Conservation (phyloP, 2,888 invertebrate species). For the Conchocele bisecta region DNA sequence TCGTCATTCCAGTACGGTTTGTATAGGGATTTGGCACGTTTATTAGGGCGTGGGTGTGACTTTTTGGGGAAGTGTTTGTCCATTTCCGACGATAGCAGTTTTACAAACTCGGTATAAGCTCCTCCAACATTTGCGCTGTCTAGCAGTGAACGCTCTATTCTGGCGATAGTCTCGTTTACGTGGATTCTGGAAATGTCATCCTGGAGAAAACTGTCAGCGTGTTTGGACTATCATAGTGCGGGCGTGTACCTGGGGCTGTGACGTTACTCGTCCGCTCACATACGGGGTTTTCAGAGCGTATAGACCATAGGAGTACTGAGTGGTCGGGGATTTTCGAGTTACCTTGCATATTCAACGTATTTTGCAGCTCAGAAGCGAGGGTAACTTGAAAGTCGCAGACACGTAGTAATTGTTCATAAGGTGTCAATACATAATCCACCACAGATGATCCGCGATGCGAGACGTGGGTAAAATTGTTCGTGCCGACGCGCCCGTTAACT, state of each 20-base stretch:
- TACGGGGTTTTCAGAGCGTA: background rate
- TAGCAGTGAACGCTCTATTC: background rate
- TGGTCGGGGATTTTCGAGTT: background rate
- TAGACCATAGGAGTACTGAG: slow-evolving; percentile 1
- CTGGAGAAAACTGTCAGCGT: too few species aligned
- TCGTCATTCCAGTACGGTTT: slow-evolving; percentile 10
- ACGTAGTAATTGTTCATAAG: slow-evolving; percentile 7
- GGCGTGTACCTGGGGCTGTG: too few species aligned
- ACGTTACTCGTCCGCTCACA: too few species aligned
- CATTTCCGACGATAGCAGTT: background rate
- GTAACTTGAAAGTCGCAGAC: background rate
- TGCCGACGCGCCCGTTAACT: slow-evolving; percentile 5
- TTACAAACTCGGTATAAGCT: background rate
- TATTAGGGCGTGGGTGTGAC: background rate
- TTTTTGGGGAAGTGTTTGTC: background rate
- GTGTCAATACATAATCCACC: background rate
- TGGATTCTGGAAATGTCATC: too few species aligned
- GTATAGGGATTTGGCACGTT: too few species aligned
- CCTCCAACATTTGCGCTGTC: background rate
- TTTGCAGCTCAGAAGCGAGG: background rate
- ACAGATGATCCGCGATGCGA: slow-evolving; percentile 8
- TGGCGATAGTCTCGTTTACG: background rate
- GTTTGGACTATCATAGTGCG: too few species aligned
- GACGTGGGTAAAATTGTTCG: background rate
- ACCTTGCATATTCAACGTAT: background rate